These are phyloP conservation scores for Heliothis virescens DNA, from an alignment of 1,140 invertebrate genomes.

Conservation along the genomic window DNA sequence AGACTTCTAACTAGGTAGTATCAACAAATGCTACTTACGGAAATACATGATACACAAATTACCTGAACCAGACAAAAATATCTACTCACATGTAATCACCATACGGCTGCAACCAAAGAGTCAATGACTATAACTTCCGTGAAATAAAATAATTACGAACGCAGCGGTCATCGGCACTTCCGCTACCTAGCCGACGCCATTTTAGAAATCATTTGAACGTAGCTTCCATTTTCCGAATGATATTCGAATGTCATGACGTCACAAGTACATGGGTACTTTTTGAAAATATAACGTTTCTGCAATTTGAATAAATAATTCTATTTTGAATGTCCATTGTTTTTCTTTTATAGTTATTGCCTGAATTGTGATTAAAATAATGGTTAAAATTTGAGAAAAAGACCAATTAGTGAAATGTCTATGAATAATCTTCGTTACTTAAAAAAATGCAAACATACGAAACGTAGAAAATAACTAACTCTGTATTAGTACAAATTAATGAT, in stretches of 20 bases:
- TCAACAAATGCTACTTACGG: too few relatives aligned
- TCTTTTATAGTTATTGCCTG: too few relatives aligned
- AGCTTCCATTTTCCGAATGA: background rate
- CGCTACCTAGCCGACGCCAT: slow-evolving; percentile 24
- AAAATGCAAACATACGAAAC: too few relatives aligned
- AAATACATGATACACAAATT: too few relatives aligned
- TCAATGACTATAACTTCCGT: slow-evolving; percentile 46
- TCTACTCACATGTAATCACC: slow-evolving; percentile 8
- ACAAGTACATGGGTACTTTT: background rate
- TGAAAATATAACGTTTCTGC: background rate
- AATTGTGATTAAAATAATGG: too few relatives aligned
- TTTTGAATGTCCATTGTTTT: too few relatives aligned
- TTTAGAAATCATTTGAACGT: slow-evolving; percentile 21
- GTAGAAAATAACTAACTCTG: background rate
- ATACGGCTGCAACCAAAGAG: slow-evolving; percentile 11
- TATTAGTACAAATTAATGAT: too few relatives aligned
- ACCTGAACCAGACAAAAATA: background rate
- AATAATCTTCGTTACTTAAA: too few relatives aligned
- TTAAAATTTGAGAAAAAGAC: too few relatives aligned
- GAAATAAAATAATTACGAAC: slow-evolving; percentile 35
- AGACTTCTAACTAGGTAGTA: too few relatives aligned
- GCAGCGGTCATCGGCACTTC: slow-evolving; percentile 45
- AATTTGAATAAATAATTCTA: too few relatives aligned
- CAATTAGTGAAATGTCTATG: too few relatives aligned
- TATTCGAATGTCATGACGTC: background rate